Evolutionary conservation across 2,888 invertebrate genomes (phyloP), one percentile per base, ranked within the genome.

Genomic region (Eristalis tenax): DNA sequence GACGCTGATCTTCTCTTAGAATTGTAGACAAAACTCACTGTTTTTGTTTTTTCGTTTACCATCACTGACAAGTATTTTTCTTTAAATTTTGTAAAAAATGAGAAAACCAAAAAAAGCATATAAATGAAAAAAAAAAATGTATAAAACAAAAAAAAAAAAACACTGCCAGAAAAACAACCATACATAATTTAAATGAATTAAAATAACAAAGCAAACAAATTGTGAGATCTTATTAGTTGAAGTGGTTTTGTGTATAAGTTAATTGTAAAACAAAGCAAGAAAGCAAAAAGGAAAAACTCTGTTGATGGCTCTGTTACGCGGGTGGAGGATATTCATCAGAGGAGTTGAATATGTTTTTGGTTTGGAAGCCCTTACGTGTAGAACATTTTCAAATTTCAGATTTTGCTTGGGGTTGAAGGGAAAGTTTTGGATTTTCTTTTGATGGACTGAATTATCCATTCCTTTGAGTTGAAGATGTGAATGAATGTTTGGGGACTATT

Each of bases 161-260:
- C 86, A 86, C 86, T 86, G 86, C 86, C 86, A 86, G 85, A 78
- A 74, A 78, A 73, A 84, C 68, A 85, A 57, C 56, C 59, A 77
- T 64, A 66, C 57, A 78, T 78, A 83, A 74, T 56, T 84, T 80
- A 77, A 76, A 11, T 64, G 23, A 68, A 6, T 61, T 57, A 66
- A 66, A 26, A 66, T 26, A 43, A 28, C 57, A 32, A 82, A 43
- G 26, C 59, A 59, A 23, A 66, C 70, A 61, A 76, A 63, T 63
- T 69, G 63, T 56, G 43, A 73, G 50, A 43, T 56, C 10, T 26
- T 10, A 43, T 71, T 40, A 70, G 38, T 75, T 76, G 8, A 75
- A 82, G 59, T 59, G 3, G 32, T 68, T 50, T 73, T 84, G 63
- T 76, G 57, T 38, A 73, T 66, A 76, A 23, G 40, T 80, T 66